These are phyloP conservation scores for Orthonychiurus folsomi DNA, from an alignment of 2,888 invertebrate genomes.

Conservation along the genomic window DNA sequence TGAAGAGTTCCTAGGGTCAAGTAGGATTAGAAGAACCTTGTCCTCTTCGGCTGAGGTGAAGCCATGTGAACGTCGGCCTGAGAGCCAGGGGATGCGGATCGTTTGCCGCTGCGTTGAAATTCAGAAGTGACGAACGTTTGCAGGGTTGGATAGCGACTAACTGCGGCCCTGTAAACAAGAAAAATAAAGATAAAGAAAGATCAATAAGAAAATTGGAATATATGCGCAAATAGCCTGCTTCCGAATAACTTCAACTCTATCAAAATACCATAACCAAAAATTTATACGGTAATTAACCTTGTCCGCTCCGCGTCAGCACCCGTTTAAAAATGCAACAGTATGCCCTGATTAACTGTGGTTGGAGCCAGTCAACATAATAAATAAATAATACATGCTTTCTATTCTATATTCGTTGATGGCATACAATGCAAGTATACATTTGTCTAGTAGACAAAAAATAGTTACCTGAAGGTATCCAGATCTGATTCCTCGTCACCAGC, in stretches of 20 bases:
- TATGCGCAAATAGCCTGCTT: neutral
- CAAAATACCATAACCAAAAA: too few relatives aligned
- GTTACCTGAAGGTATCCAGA: constrained; percentile 10
- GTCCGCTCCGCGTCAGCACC: too few relatives aligned
- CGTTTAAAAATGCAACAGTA: too few relatives aligned
- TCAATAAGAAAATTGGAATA: neutral
- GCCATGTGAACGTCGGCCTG: constrained; percentile 9
- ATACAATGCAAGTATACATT: too few relatives aligned
- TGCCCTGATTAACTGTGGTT: too few relatives aligned
- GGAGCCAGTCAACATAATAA: too few relatives aligned
- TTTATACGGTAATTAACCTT: too few relatives aligned
- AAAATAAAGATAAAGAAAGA: neutral
- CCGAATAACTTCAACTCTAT: too few relatives aligned
- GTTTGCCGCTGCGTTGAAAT: constrained; percentile 10
- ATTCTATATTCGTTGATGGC: too few relatives aligned
- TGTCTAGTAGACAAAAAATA: too few relatives aligned
- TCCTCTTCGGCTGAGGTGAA: constrained; percentile 7
- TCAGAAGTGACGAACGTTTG: constrained; percentile 9
- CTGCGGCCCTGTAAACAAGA: constrained; percentile 4
- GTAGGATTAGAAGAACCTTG: constrained; percentile 5
- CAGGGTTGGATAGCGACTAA: constrained; percentile 6
- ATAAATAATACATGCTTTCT: too few relatives aligned
- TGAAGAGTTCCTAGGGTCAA: too few relatives aligned
- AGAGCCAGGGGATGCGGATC: constrained; percentile 8
- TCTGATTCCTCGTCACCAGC: constrained; percentile 5